These are phyloP conservation scores for Lepus timidus DNA, from an alignment of 2,113 vertebrate genomes.

Conservation along the genomic window DNA sequence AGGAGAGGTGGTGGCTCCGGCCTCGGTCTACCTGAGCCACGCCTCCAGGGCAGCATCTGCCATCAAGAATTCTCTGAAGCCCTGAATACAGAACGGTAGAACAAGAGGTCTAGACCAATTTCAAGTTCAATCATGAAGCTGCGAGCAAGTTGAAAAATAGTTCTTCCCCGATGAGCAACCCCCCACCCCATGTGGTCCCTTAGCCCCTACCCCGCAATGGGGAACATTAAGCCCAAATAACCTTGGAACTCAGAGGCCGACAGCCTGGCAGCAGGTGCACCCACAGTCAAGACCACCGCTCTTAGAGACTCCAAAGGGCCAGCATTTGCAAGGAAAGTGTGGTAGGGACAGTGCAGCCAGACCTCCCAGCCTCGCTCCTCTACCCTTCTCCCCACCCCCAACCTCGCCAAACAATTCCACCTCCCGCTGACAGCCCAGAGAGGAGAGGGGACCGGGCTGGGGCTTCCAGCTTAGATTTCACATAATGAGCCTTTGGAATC, in stretches of 20 bases:
- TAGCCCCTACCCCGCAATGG: not conserved
- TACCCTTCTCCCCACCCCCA: not conserved
- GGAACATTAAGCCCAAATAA: not conserved
- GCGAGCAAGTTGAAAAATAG: not conserved
- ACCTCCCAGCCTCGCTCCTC: not conserved
- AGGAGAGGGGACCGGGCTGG: not conserved
- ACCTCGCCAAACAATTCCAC: not conserved
- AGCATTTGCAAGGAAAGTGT: not conserved
- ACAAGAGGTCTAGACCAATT: not conserved
- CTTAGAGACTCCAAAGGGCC: not conserved
- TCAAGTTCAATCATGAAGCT: not conserved
- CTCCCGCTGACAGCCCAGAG: not conserved
- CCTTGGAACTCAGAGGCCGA: not conserved
- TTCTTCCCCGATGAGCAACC: not conserved
- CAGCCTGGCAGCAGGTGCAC: not conserved
- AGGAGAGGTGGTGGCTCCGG: accelerated
- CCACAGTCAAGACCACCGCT: not conserved
- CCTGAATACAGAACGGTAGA: not conserved
- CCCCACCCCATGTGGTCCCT: not conserved
- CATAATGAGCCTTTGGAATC: slow-evolving; percentile 47
- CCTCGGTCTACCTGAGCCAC: not conserved
- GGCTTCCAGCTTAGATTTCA: slow-evolving; percentile 51
- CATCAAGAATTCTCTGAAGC: not conserved
- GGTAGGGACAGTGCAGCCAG: not conserved
- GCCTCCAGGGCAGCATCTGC: not conserved